Evolutionary conservation across 2,888 invertebrate genomes (phyloP), one percentile per base, ranked within the genome.

Genomic region (Rhogogaster chlorosoma): DNA sequence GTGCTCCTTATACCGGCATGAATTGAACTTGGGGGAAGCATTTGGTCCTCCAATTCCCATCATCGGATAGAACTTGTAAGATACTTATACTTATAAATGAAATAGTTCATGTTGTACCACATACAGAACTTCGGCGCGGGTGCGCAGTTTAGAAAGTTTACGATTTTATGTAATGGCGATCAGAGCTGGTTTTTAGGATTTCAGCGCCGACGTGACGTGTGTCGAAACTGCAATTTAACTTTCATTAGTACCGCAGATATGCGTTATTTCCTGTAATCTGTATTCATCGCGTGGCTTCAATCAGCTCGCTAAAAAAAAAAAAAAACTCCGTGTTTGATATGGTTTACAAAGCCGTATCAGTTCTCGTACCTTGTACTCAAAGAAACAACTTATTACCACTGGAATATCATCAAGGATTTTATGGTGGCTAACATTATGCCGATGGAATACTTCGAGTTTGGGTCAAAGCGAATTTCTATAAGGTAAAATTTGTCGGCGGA

Each of bases 121-220:
- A 45, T 45, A 45, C 15, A 15, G 71, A 73, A 73, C 71, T 42
- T 42, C 3, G 38, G 71, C n/a, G 42, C 71, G 71, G 71, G 71
- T 42, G 71, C 42, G 71, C n/a, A 22, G 42, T 73, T 73, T 73
- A 42, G 71, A 73, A 73, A 73, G 71, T 73, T 42, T 22, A 38
- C 42, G 6, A 42, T 73, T 42, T 73, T 42, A 73, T 73, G 71
- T 42, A 38, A 73, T 42, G 12, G 22, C 10, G 36, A 38, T 71
- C 42, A 38, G 22, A n/a, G 38, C 18, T 71, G 12, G 38, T 42
- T 73, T 73, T 73, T 36, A 26, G 22, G 42, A 73, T 73, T 73
- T 70, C 15, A 70, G 36, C n/a, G 26, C 70, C 70, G 36, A 36
- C 70, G 32, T 32, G 70, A 22, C 61, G 22, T 70, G 36, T 70